Evolutionary conservation across 2,797 vertebrate genomes (phyloP), one percentile per base, ranked within the genome.

Genomic region (Darevskia nairensis): DNA sequence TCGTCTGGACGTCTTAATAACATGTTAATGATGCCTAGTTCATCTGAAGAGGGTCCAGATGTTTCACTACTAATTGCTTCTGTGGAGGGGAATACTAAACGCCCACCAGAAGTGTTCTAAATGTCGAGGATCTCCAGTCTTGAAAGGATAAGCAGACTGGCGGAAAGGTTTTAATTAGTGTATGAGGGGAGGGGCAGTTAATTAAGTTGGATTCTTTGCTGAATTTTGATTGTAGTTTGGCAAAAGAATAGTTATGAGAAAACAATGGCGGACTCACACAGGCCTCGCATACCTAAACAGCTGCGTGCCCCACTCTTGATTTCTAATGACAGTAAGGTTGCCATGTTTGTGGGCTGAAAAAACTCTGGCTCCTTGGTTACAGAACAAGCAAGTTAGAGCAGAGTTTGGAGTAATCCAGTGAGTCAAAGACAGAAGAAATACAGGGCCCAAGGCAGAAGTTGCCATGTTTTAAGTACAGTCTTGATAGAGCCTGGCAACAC

Each of bases 51-150:
- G 82, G 59, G 77, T 80, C 82, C 89, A 85, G 89, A 87, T 84
- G 89, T 84, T 87, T 90, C 13, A 27, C 86, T 80, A 85, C 86
- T 69, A 80, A 90, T 87, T 87, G 86, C 55, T 80, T 84, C 27
- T 75, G 86, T 87, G 80, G 89, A 25, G 35, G 59, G 77, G 71
- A 90, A 90, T 76, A 80, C 85, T 90, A 84, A 89, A 50, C 66
- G 19, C 72, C 75, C 59, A 68, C 44, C 29, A 74, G 69, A 90
- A 84, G 61, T 66, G 44, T 66, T 80, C 71, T 74, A 85, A 85
- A 80, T 85, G 82, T 76, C 66, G 69, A 80, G 32, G 61, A 72
- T 74, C 83, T 68, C 69, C 46, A 74, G 69, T 50, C 41, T 50
- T 75, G 69, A 89, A 89, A 64, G n/a, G 68, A 84, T 90, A 84